Evolutionary conservation across 2,113 vertebrate genomes (phyloP).

Genomic region (Guaruba guarouba): DNA sequence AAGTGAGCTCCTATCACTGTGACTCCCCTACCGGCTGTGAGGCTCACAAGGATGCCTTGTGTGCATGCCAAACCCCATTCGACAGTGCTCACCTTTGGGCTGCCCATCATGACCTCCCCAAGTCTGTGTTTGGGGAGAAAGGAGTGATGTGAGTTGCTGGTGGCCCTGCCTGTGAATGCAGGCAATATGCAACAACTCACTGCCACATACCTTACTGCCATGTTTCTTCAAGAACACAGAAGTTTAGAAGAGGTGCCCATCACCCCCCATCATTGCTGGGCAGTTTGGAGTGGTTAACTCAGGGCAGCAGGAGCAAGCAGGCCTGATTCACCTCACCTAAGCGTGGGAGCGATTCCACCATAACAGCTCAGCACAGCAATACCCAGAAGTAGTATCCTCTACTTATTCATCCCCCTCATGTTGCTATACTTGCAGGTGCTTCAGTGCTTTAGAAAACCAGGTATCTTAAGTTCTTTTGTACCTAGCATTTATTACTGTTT

Average conservation of each 20-base stretch:
- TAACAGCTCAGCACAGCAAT: background rate
- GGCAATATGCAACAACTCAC: background rate
- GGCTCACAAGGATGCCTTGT: background rate
- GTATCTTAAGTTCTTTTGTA: background rate
- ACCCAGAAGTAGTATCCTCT: background rate
- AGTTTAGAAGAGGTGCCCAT: background rate
- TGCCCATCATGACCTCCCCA: background rate
- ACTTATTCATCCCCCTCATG: background rate
- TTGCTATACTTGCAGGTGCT: background rate
- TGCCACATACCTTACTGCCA: background rate
- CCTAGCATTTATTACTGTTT: background rate
- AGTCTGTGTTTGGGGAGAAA: background rate
- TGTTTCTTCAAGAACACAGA: background rate
- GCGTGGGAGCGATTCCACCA: rapidly evolving
- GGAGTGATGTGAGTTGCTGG: background rate
- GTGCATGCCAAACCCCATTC: background rate
- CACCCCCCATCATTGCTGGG: background rate
- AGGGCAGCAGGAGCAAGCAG: rapidly evolving
- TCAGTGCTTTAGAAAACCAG: background rate
- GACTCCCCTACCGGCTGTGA: background rate
- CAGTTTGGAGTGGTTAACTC: background rate
- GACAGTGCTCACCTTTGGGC: background rate
- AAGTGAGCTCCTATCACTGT: background rate
- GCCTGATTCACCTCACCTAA: background rate
- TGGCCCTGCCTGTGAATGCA: background rate